Base-by-base conservation (phyloP, 2,113 vertebrate species). In the Poeciliopsis prolifica region DNA sequence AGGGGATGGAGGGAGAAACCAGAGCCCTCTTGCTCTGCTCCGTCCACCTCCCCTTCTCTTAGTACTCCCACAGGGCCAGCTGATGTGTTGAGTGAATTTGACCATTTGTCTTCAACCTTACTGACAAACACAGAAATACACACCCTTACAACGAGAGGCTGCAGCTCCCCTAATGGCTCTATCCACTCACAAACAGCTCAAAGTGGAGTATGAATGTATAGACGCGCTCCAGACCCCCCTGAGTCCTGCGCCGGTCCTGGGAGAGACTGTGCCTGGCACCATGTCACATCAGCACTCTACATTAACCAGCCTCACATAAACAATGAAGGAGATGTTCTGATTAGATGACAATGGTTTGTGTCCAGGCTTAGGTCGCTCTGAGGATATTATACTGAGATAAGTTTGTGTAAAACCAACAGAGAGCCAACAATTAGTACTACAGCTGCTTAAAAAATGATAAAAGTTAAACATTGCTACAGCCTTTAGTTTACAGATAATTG, bases 41-140 rank as follows among this genome's bases (percentile, higher is more conserved):
- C 61, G 35, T 22, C 17, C 80, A 79, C 69, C 67, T 76, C 75
- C 75, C 72, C 58, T 51, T 63, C 82, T 75, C 79, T 77, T 86
- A 74, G 80, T 90, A 60, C 80, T 90, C 90, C 90, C 89, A 78
- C 51, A 80, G 90, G 89, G 78, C 30, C 70, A 44, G 82, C 87
- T 88, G 88, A 91, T 90, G 90, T 86, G 90, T 87, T 94, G 92
- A 94, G 91, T 93, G 92, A 93, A 91, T 94, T 92, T 88, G 62
- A 77, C 91, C 92, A 92, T 94, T 94, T 95, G 92, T 92, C 91
- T 87, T 81, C 66, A 29, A 83, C 58, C 79, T 79, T 33, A 73
- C 72, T 70, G 86, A 86, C 76, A 80, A 67, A 63, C 78, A 84
- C 72, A 71, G 35, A 79, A 65, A 72, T 60, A 80, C 72, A 75